Base-by-base conservation (phyloP, 2,888 invertebrate genomes). In the Hipparchia semele region DNA sequence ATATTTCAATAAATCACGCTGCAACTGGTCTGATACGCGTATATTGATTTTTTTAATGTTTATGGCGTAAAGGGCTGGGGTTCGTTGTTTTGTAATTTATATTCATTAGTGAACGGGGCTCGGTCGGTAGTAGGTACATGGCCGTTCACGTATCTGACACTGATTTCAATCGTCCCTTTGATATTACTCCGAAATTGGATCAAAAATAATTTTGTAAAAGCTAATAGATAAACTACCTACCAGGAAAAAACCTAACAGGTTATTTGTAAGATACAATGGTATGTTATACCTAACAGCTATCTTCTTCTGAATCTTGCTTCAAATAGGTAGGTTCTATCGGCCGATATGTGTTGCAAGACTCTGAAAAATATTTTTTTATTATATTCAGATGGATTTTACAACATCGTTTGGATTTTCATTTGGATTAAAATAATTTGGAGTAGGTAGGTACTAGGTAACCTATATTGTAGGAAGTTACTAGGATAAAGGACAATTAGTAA, bases 1-100 rank as follows among this genome's bases (percentile, higher is more conserved):
- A 90, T 90, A 87, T 89, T 88, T 89, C 89, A 89, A 92, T 92
- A 92, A 92, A 92, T 92, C 91, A 92, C 83, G 82, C 79, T 83
- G 84, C 86, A 89, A 90, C 89, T 85, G 87, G 83, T 80, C 85
- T 83, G 90, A 90, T 92, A 90, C 79, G 87, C 83, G 83, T 82
- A 82, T 91, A 92, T 94, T 91, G 92, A 92, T 93, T 93, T 92
- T 75, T 90, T 90, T 85, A 89, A 90, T 88, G 90, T 90, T 87
- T 88, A 88, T 89, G 86, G 84, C 87, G 79, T 82, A 81, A 91
- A 89, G 90, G 91, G 91, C 85, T 89, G 83, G 88, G 88, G 85
- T 83, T 82, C 84, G 88, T 88, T 84, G 83, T 88, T 88, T 85
- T 81, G 87, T 88, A 84, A 92, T 93, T 91, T 90, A 90, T 93